Evolutionary conservation across 2,797 vertebrate species (phyloP).

Genomic region (Hylomyscus alleni): DNA sequence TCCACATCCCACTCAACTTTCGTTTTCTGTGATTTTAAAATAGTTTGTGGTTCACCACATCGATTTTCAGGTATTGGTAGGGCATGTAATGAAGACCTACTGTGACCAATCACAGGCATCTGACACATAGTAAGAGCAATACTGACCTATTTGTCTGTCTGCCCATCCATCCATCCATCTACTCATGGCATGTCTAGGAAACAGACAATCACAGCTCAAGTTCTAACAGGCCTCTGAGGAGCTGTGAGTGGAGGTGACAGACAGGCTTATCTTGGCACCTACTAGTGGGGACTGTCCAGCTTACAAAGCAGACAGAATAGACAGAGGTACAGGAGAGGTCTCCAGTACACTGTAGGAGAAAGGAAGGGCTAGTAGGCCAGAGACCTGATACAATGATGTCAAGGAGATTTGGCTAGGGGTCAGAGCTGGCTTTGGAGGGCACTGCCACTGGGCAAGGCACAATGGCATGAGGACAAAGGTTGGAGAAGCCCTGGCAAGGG

Average conservation of each 20-base stretch:
- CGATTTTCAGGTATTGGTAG: constrained; percentile 69
- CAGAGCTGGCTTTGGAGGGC: neutral
- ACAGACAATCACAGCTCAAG: neutral
- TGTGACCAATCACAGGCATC: constrained; percentile 19
- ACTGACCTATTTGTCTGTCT: neutral
- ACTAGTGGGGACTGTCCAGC: neutral
- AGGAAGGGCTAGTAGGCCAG: neutral
- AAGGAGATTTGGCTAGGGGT: neutral
- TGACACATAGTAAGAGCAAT: neutral
- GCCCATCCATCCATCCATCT: neutral
- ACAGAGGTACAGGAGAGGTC: neutral
- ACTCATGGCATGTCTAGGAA: neutral
- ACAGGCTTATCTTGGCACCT: neutral
- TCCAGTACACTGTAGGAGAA: neutral
- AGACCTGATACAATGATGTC: neutral
- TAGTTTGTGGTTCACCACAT: constrained; percentile 81
- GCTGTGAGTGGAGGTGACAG: neutral
- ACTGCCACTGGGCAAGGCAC: neutral
- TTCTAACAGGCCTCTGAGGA: neutral
- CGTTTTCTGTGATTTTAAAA: constrained; percentile 81
- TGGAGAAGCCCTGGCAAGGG: neutral
- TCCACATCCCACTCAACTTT: constrained; percentile 69
- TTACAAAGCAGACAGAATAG: neutral
- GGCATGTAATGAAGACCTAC: constrained; percentile 55
- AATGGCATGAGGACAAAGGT: neutral